Percentiles rank a stretch among this genome's conserved stretches.
phyloP scores from a whole-genome alignment of 2,888 invertebrate species.

The Matsumyia berberina region DNA sequence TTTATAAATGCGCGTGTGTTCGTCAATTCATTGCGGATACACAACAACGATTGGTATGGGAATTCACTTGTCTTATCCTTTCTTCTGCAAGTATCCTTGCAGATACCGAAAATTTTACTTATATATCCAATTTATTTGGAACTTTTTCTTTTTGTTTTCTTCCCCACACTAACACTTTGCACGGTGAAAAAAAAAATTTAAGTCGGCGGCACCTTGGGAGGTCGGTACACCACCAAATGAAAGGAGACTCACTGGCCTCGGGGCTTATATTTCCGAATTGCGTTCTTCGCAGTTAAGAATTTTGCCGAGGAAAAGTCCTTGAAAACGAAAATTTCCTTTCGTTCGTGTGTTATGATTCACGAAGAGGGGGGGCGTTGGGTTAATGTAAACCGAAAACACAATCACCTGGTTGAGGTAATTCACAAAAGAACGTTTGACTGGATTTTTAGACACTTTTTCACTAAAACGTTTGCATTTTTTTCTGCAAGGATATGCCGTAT shows the following conservation, averaged over 20 bases:
- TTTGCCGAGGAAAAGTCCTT: conserved; percentile 64
- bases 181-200: neutral
- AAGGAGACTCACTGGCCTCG: neutral
- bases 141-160: conserved; percentile 1
- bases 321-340: conserved; percentile 48
- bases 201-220: conserved; percentile 23
- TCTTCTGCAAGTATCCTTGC: conserved; percentile 28
- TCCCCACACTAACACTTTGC: conserved; percentile 28
- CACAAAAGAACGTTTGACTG: conserved; percentile 29
- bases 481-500: conserved; percentile 56
- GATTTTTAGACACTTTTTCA: conserved; percentile 46
- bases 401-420: conserved; percentile 17
- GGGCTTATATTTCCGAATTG: conserved; percentile 39
- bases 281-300: conserved; percentile 62
- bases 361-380: neutral
- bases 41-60: neutral
- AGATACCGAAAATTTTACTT: conserved; percentile 51
- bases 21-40: conserved; percentile 64
- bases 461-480: conserved; percentile 54
- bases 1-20: conserved; percentile 21
- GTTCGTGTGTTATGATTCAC: conserved; percentile 55
- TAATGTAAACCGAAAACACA: neutral
- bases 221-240: neutral
- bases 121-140: conserved; percentile 13
- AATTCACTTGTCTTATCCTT: conserved; percentile 29